Evolutionary conservation across 2,797 vertebrate genomes (phyloP).

Genomic region (Clarias laeviceps): DNA sequence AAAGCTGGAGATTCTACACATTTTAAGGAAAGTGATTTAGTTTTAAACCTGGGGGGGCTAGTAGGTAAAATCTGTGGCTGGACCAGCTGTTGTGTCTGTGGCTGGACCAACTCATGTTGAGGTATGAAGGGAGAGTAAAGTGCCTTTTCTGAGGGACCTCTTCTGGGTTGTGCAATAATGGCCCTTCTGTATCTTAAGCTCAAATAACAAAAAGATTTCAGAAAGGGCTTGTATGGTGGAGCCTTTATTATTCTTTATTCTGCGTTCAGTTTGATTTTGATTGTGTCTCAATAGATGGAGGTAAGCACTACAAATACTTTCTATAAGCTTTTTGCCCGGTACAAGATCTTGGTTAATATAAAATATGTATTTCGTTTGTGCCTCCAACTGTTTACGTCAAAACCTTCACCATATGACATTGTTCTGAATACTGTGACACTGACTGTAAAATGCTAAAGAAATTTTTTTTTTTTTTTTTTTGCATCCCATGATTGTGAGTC

Average conservation of each 20-base stretch:
- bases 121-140: slow-evolving; percentile 65
- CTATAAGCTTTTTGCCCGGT: slow-evolving; percentile 76
- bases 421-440: slow-evolving; percentile 81
- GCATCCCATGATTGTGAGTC: slow-evolving; percentile 73
- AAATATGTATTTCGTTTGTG: slow-evolving; percentile 68
- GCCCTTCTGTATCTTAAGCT: slow-evolving; percentile 73
- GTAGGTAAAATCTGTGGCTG: slow-evolving; percentile 49
- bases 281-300: slow-evolving; percentile 51
- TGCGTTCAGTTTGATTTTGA: slow-evolving; percentile 63
- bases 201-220: slow-evolving; percentile 64
- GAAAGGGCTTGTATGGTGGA: slow-evolving; percentile 62
- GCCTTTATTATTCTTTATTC: slow-evolving; percentile 58
- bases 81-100: slow-evolving; percentile 52
- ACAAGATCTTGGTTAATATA: slow-evolving; percentile 68
- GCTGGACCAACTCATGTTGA: slow-evolving; percentile 51
- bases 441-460: slow-evolving; percentile 74
- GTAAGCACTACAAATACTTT: slow-evolving; percentile 73
- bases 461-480: slow-evolving; percentile 58
- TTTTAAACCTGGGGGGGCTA: slow-evolving; percentile 71
- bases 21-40: slow-evolving; percentile 34
- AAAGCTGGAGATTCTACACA: slow-evolving; percentile 58
- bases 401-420: slow-evolving; percentile 71
- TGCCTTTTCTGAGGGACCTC: slow-evolving; percentile 79
- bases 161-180: slow-evolving; percentile 79
- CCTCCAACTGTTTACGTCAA: slow-evolving; percentile 75